A percentile compares a stretch with the other conserved stretches of the same genome.
These are phyloP conservation scores for Hypsopygia costalis DNA, from an alignment of 2,888 invertebrate species.

Conservation along the genomic window DNA sequence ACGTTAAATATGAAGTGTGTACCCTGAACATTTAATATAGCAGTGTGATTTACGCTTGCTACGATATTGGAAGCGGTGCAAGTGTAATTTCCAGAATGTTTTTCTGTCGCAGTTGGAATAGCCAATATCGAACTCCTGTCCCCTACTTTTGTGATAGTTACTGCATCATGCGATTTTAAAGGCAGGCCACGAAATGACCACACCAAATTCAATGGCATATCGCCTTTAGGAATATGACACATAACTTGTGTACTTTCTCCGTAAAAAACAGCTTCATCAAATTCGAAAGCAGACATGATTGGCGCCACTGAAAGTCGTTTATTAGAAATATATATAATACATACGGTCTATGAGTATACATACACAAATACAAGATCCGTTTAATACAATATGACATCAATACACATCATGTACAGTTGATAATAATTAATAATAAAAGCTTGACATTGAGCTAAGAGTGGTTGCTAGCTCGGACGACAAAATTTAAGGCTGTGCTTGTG, in stretches of 20 bases:
- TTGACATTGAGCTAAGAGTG: conserved; percentile 83
- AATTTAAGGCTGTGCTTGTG: conserved; percentile 83
- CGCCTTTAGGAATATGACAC: conserved; percentile 84
- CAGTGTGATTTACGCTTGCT: conserved; percentile 83
- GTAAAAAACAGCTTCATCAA: conserved; percentile 75
- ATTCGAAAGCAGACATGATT: conserved; percentile 81
- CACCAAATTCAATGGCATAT: conserved; percentile 84
- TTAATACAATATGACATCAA: background rate
- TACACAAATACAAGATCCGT: background rate
- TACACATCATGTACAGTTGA: no score
- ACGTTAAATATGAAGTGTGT: conserved; percentile 37
- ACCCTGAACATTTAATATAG: conserved; percentile 84
- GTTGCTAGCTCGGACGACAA: conserved; percentile 81
- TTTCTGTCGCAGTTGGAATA: conserved; percentile 83
- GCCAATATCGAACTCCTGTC: conserved; percentile 82
- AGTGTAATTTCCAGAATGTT: conserved; percentile 88
- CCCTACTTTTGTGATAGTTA: conserved; percentile 79
- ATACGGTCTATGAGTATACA: conserved; percentile 5
- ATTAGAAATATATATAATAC: conserved; percentile 8
- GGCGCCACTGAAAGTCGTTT: conserved; percentile 75
- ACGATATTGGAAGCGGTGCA: conserved; percentile 86
- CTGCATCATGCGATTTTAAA: conserved; percentile 54
- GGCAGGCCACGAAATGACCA: conserved; percentile 85
- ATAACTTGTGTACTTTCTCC: conserved; percentile 80
- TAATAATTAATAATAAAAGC: conserved; percentile 20